phyloP scores from a whole-genome alignment of 2,797 vertebrate genomes.

The Loris lydekkerianus region DNA sequence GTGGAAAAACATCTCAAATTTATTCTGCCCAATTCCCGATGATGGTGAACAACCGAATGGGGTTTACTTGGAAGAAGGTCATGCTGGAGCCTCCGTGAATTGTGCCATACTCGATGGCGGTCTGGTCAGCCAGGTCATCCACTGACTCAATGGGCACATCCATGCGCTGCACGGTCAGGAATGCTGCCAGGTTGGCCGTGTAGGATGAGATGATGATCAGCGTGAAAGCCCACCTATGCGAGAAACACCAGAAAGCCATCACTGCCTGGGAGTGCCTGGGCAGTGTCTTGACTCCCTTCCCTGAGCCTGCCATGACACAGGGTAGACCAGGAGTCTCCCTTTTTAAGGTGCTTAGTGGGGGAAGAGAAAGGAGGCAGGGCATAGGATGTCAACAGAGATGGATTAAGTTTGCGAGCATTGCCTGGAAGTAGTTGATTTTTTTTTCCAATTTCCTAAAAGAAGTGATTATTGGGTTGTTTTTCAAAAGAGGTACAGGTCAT shows the following conservation, averaged over 20 bases:
- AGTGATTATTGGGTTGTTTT: background rate
- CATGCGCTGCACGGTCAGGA: constrained; percentile 99
- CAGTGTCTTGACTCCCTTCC: background rate
- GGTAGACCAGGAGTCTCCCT: background rate
- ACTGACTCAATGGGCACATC: constrained; percentile 99
- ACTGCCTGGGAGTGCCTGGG: rapidly evolving
- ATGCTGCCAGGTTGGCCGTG: constrained; percentile 98
- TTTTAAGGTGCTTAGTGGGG: background rate
- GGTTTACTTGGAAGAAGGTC: constrained; percentile 98
- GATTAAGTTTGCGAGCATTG: background rate
- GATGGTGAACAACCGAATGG: background rate
- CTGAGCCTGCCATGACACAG: background rate
- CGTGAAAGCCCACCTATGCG: constrained; percentile 97
- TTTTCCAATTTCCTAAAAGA: background rate
- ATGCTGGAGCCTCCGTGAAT: constrained; percentile 99
- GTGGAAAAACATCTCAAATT: constrained; percentile 9
- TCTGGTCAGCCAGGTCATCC: constrained; percentile 99
- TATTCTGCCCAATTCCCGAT: background rate
- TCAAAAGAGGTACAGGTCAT: background rate
- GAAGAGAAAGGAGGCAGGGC: background rate
- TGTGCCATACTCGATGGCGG: constrained; percentile 97
- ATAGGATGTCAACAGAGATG: background rate
- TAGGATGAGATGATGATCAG: constrained; percentile 99
- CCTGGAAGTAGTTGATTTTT: background rate
- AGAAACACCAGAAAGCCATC: constrained; percentile 55